Base-by-base conservation (phyloP, 2,797 vertebrate genomes). In the Manis javanica region DNA sequence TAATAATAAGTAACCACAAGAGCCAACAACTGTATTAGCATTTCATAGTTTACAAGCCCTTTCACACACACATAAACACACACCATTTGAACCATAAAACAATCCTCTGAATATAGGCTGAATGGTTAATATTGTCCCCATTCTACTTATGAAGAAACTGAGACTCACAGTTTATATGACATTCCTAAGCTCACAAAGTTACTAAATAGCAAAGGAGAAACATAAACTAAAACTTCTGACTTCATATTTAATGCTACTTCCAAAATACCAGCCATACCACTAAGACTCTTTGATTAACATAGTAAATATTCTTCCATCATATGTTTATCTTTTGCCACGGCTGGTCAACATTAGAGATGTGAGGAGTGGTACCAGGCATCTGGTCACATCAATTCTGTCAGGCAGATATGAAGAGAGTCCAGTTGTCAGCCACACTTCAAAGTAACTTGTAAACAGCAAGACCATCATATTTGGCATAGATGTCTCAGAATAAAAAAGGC, bases 401-500 rank as follows among this genome's bases (percentile, higher is more conserved):
- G 87, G 84, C 83, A 93, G 68, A 53, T 77, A 74, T 3, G 18
- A 69, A 63, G 16, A 71, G 51, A 90, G 69, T 37, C 71, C 59
- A 66, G 59, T 66, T 46, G 72, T 91, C 72, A 94, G 63, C n/a
- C 75, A 87, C 0, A 12, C 49, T 86, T 92, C 34, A 34, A 55
- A 96, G 69, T 57, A 46, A 88, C 85, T 96, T 77, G 57, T 63
- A 61, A 92, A 89, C 26, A 92, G 59, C 49, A 93, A 95, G 95
- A 84, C 26, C 31, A 55, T 53, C 69, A 53, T 31, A 77, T 34
- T 74, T 71, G 78, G 37, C 63, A 57, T 2, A 46, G 79, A 51
- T 16, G 4, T 79, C 81, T 57, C 77, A 29, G 51, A 92, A 63
- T 51, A 49, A 74, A 77, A 68, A 84, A 77, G 6, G 53, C 61